Conservation (phyloP, 1,140 invertebrate genomes). For the Zaprionus ornatus region DNA sequence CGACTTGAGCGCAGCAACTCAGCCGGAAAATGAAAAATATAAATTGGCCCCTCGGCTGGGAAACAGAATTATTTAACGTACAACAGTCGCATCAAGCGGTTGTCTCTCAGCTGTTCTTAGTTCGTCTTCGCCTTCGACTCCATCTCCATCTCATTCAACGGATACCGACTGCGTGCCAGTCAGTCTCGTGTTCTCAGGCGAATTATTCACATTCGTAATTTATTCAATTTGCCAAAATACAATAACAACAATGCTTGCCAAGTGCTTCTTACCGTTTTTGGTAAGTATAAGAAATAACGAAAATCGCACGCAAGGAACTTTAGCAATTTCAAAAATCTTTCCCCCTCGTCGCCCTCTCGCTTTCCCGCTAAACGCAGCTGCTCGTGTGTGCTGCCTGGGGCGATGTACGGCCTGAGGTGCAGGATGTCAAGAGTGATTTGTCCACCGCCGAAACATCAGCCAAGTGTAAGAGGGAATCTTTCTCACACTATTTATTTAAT, state of each 20-base stretch:
- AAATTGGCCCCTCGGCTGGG: slow-evolving; percentile 77
- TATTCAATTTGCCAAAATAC: slow-evolving; percentile 7
- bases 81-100: slow-evolving; percentile 61
- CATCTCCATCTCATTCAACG: background rate
- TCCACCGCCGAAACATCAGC: slow-evolving; percentile 71
- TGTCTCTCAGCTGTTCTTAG: slow-evolving; percentile 45
- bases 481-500: background rate
- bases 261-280: slow-evolving; percentile 38
- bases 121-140: background rate
- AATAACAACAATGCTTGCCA: slow-evolving; percentile 41
- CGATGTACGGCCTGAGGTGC: slow-evolving; percentile 15
- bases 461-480: slow-evolving; percentile 52
- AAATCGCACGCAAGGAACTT: background rate
- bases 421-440: slow-evolving; percentile 52
- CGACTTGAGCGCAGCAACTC: slow-evolving; percentile 73
- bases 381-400: slow-evolving; percentile 34
- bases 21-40: slow-evolving; percentile 84
- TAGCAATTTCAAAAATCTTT: background rate
- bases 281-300: slow-evolving; percentile 42
- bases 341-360: background rate
- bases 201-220: slow-evolving; percentile 23
- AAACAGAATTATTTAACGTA: slow-evolving; percentile 82
- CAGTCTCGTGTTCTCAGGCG: slow-evolving; percentile 11
- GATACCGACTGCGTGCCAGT: background rate
- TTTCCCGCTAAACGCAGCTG: slow-evolving; percentile 28